Base-by-base conservation (phyloP, 2,888 invertebrate species). In the Ophioninae sp. region DNA sequence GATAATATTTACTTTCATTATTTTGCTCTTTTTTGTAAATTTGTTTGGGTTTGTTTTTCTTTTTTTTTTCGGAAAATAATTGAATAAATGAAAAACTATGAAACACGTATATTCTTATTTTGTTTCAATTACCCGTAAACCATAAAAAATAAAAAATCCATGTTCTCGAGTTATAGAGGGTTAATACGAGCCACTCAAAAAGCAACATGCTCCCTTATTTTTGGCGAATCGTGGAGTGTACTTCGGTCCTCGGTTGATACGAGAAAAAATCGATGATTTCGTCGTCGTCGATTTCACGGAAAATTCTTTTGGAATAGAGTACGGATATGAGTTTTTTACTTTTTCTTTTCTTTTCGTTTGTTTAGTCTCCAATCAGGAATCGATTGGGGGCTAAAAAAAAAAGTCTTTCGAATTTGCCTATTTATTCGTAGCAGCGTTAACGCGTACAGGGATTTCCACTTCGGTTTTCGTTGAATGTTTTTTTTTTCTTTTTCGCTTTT, bases 181-280 rank as follows among this genome's bases (percentile, higher is more conserved):
- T n/a, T n/a, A 65, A 79, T 82, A 74, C 74, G 68, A 44, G 64
- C 65, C 69, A 64, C 77, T 77, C 72, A 71, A 65, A 72, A 76
- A 64, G 41, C 72, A 77, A 73, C 81, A 77, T 67, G 61, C 68
- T 56, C 17, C 51, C 51, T 3, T 13, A 10, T 51, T 51, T 51
- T 51, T 51, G 51, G 13, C 5, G 13, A 51, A 51, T 17, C 51
- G 51, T 51, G 51, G 51, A 51, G 13, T 51, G 17, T 13, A 10
- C 51, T 17, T 10, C 44, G 6, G 51, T 51, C 51, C 13, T 51
- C 17, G 13, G 13, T 51, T 51, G 13, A 6, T 51, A 51, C 17
- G 13, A 17, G 17, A 10, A 51, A 10, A 51, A 51, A 44, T 44
- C 44, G 44, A 44, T 10, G 44, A 2, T 44, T 44, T 10, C 2